phyloP scores from a whole-genome alignment of 1,140 invertebrate genomes.

The Halictus rubicundus region DNA sequence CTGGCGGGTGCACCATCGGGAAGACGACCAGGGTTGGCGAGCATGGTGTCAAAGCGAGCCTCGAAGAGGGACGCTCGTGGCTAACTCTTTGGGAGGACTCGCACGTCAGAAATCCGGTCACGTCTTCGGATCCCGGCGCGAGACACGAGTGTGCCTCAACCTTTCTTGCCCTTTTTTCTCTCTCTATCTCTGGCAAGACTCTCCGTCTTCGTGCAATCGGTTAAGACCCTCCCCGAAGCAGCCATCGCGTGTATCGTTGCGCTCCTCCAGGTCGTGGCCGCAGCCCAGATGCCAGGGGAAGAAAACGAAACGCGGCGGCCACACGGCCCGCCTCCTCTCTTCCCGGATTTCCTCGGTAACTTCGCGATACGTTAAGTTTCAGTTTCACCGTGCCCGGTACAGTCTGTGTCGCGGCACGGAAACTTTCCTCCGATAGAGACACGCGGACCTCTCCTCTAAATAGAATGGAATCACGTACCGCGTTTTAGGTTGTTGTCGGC shows the following conservation, averaged over 20 bases:
- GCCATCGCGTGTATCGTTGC: neutral
- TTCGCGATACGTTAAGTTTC: conserved; percentile 56
- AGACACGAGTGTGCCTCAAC: conserved; percentile 74
- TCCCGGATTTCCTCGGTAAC: conserved; percentile 36
- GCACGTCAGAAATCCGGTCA: conserved; percentile 73
- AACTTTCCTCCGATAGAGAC: conserved; percentile 34
- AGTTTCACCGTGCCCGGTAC: conserved; percentile 1
- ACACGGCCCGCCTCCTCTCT: neutral
- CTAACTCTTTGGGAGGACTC: conserved; percentile 69
- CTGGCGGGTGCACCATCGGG: neutral
- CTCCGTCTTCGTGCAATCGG: neutral
- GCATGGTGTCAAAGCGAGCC: conserved; percentile 66
- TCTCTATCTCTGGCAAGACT: neutral
- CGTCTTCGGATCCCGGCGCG: conserved; percentile 68
- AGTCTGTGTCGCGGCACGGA: conserved; percentile 1
- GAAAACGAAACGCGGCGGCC: neutral
- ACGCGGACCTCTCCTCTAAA: conserved; percentile 2
- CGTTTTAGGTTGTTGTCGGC: neutral
- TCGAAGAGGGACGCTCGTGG: conserved; percentile 62
- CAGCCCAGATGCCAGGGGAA: neutral
- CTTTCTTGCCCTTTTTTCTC: conserved; percentile 62
- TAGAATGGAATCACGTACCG: conserved; percentile 39
- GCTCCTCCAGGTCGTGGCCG: neutral
- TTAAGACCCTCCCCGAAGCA: conserved; percentile 22
- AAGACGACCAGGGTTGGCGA: conserved; percentile 36